A percentile compares a stretch with the other conserved stretches of the same genome.
Conservation (phyloP, 2,797 vertebrate genomes). For the Oceanodroma leucorhoa region DNA sequence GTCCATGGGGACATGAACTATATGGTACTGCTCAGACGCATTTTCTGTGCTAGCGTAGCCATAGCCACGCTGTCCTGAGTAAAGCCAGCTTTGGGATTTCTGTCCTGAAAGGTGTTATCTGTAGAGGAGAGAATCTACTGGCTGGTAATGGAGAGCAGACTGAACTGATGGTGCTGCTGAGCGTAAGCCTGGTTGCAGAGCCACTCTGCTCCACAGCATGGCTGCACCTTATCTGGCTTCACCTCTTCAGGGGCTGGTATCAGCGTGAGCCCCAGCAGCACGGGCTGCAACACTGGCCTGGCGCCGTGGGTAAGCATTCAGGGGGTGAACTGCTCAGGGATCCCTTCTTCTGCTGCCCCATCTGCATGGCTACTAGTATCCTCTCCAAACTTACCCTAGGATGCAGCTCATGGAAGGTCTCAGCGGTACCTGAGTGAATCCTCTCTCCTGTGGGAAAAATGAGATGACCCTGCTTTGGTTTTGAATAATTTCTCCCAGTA, state of each 20-base stretch:
- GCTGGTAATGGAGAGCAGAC: background rate
- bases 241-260: background rate
- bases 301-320: background rate
- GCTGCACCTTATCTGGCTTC: accelerated
- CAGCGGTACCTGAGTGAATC: background rate
- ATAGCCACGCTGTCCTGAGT: accelerated
- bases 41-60: background rate
- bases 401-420: background rate
- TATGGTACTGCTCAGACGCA: background rate
- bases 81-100: background rate
- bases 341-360: background rate
- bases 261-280: background rate
- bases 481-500: background rate
- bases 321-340: background rate
- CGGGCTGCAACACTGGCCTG: background rate
- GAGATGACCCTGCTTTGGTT: background rate
- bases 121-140: background rate
- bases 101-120: background rate
- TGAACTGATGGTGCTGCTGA: background rate
- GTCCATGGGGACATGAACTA: background rate
- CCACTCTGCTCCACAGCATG: background rate
- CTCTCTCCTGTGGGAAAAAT: background rate
- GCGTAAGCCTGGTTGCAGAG: background rate
- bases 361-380: background rate
- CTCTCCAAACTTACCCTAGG: background rate